A percentile compares a stretch with the other conserved stretches of the same genome.
These are phyloP conservation scores for Sycophila texana DNA, from an alignment of 2,888 invertebrate species.

Conservation along the genomic window DNA sequence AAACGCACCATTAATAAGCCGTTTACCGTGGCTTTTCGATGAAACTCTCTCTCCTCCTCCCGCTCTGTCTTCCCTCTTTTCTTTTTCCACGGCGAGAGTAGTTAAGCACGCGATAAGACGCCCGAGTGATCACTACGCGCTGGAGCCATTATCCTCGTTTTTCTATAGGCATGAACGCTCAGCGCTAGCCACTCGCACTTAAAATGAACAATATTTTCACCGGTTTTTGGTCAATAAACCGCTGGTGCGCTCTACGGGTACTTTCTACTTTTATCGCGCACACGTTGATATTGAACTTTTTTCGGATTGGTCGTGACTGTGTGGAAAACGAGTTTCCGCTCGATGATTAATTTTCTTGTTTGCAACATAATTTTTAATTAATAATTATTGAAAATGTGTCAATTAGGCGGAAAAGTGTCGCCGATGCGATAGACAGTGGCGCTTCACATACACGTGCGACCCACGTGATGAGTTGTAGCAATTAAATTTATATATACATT, in stretches of 20 bases:
- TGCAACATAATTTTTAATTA: constrained; percentile 38
- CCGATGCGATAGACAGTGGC: constrained; percentile 3
- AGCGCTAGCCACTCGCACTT: background rate
- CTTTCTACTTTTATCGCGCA: constrained; percentile 41
- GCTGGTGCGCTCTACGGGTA: constrained; percentile 40
- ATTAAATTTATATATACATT: too few species aligned
- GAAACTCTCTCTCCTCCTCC: constrained; percentile 36
- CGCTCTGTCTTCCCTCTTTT: constrained; percentile 52
- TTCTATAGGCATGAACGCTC: constrained; percentile 6
- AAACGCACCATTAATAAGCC: constrained; percentile 68
- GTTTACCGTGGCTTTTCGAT: constrained; percentile 64
- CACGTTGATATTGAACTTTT: constrained; percentile 40
- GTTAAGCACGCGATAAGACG: constrained; percentile 17
- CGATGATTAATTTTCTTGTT: constrained; percentile 39
- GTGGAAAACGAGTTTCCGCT: constrained; percentile 17
- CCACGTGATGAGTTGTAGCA: background rate
- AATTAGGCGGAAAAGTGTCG: constrained; percentile 37
- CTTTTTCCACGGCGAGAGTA: constrained; percentile 55
- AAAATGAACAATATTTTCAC: background rate
- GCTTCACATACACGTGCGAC: background rate
- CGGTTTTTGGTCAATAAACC: constrained; percentile 41
- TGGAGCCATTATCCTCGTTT: constrained; percentile 22
- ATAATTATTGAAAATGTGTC: constrained; percentile 33
- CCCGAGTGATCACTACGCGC: background rate
- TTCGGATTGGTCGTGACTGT: background rate